Evolutionary conservation across 1,140 invertebrate species (phyloP), one percentile per base, ranked within the genome.

Genomic region (Limonius californicus): DNA sequence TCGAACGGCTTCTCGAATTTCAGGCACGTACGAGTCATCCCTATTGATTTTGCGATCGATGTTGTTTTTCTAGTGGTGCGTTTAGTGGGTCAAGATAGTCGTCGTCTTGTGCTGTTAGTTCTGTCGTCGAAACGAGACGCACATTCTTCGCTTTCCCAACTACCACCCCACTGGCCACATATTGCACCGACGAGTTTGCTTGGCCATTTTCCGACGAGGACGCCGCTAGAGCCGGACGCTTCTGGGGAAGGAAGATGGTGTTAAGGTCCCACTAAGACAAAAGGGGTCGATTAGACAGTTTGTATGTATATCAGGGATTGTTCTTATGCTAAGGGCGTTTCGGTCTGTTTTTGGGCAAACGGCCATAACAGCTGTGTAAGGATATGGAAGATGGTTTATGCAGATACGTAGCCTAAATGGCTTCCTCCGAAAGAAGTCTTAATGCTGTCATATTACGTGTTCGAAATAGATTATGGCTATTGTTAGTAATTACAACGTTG

Each of bases 361-460:
- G 32, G 54, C 57, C 42, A 59, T 59, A 69, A 67, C 69, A 70
- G 67, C 69, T 70, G 69, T 61, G 62, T 43, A 55, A 60, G 65
- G 60, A 65, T 63, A 66, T 65, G 63, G 69, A 70, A 66, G 67
- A 71, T 72, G 63, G 70, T 70, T 72, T 70, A 72, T 72, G 70
- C 70, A 72, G 68, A 72, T 72, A 70, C 62, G 65, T 18, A 50
- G 65, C 65, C 67, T 69, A 70, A 72, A 72, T 68, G 69, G 68
- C 67, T 66, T 62, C 60, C 56, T 67, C 14, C 45, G 62, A 68
- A 74, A 74, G 71, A 74, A 74, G 70, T 73, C 72, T 71, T 74
- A 74, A 74, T 70, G 71, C 71, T 72, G 71, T 72, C 71, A 70
- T 71, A 73, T 73, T 74, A 74, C 72, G 72, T 74, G 72, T 74